phyloP scores from a whole-genome alignment of 1,140 invertebrate genomes.

The Heliconius hermathena region DNA sequence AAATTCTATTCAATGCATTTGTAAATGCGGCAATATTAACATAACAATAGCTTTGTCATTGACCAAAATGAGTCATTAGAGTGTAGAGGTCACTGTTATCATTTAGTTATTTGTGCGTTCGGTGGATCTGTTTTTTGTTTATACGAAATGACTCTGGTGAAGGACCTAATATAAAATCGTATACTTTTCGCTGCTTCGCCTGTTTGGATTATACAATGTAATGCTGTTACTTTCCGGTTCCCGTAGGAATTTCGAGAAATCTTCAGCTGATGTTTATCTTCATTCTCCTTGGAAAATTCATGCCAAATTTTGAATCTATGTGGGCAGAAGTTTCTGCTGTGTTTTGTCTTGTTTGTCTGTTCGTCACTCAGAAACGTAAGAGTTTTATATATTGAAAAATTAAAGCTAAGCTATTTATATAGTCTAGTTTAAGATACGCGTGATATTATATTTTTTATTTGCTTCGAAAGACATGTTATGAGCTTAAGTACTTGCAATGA shows the following conservation, averaged over 20 bases:
- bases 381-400: too few species aligned
- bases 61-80: background rate
- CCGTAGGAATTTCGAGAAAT: too few species aligned
- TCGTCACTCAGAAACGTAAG: too few species aligned
- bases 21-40: background rate
- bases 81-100: conserved; percentile 6
- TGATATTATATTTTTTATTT: background rate
- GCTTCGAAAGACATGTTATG: background rate
- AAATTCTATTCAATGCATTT: background rate
- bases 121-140: background rate
- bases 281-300: too few species aligned
- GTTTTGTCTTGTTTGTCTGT: too few species aligned
- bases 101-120: background rate
- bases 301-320: too few species aligned
- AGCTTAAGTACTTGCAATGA: background rate
- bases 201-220: too few species aligned
- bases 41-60: conserved; percentile 1
- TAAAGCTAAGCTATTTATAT: background rate
- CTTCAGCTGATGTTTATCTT: too few species aligned
- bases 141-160: background rate
- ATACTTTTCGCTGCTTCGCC: too few species aligned
- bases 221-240: too few species aligned
- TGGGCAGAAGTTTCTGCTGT: too few species aligned
- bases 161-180: too few species aligned
- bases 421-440: background rate